Conservation (phyloP, 2,888 invertebrate species). For the Aspidapion aeneum region DNA sequence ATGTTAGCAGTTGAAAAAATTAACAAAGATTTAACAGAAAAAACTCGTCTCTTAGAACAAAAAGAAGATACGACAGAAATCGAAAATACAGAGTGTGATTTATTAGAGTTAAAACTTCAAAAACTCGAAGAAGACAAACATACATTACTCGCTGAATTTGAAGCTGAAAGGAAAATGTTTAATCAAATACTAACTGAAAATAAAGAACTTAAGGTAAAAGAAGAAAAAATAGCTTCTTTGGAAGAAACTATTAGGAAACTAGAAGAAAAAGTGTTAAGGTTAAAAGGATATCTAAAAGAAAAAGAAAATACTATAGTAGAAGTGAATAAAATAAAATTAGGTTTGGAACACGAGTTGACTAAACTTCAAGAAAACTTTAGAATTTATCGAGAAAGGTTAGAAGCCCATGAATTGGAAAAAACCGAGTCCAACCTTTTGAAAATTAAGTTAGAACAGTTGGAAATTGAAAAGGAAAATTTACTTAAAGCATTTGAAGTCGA, state of each 20-base stretch:
- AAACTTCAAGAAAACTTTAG: slow-evolving; percentile 28
- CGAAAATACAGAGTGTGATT: slow-evolving; percentile 26
- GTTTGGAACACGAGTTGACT: slow-evolving; percentile 22
- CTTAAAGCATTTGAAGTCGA: slow-evolving; percentile 25
- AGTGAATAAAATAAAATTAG: slow-evolving; percentile 27
- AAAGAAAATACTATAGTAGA: slow-evolving; percentile 24
- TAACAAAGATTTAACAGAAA: slow-evolving; percentile 18
- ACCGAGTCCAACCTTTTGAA: slow-evolving; percentile 28
- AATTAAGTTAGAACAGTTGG: slow-evolving; percentile 28
- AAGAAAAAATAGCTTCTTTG: slow-evolving; percentile 20
- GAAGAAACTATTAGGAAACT: slow-evolving; percentile 19
- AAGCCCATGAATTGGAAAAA: slow-evolving; percentile 26
- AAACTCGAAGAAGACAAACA: slow-evolving; percentile 29
- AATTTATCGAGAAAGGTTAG: slow-evolving; percentile 27
- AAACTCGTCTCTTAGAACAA: slow-evolving; percentile 21
- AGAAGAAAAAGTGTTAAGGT: slow-evolving; percentile 19
- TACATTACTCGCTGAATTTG: slow-evolving; percentile 25
- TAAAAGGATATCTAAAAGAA: slow-evolving; percentile 21
- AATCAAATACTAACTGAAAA: slow-evolving; percentile 25
- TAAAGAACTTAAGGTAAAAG: slow-evolving; percentile 25
- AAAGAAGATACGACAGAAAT: slow-evolving; percentile 23
- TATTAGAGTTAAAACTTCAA: slow-evolving; percentile 26
- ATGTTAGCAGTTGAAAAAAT: slow-evolving; percentile 23
- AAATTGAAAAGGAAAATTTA: slow-evolving; percentile 27
- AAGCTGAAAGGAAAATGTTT: slow-evolving; percentile 24